These are phyloP conservation scores for Polydrusus tereticollis DNA, from an alignment of 2,888 invertebrate species.

Conservation along the genomic window DNA sequence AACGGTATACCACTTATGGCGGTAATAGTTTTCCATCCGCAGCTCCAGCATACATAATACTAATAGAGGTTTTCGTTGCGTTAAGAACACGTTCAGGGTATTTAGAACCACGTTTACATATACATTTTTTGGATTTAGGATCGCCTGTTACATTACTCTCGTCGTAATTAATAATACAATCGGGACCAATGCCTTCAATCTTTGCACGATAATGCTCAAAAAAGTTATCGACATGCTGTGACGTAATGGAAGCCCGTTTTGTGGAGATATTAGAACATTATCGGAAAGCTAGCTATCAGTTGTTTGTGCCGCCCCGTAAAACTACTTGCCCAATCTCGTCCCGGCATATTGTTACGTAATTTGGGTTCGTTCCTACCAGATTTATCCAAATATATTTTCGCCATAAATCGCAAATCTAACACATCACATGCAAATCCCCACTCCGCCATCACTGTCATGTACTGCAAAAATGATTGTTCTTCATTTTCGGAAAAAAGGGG, in stretches of 20 bases:
- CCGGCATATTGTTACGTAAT: slow-evolving; percentile 34
- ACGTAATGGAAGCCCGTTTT: slow-evolving; percentile 39
- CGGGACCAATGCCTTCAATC: slow-evolving; percentile 41
- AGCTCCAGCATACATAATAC: slow-evolving; percentile 61
- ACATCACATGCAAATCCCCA: slow-evolving; percentile 14
- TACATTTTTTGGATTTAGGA: slow-evolving; percentile 34
- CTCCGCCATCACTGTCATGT: not conserved
- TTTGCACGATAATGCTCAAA: slow-evolving; percentile 48
- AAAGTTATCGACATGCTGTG: slow-evolving; percentile 44
- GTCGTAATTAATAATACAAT: slow-evolving; percentile 20
- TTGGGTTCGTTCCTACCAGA: not conserved
- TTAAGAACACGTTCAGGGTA: slow-evolving; percentile 5
- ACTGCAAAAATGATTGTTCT: slow-evolving; percentile 1
- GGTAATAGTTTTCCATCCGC: slow-evolving; percentile 60
- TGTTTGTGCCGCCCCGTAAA: slow-evolving; percentile 41
- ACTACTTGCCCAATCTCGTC: slow-evolving; percentile 43
- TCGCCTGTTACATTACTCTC: slow-evolving; percentile 5
- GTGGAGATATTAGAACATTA: slow-evolving; percentile 25
- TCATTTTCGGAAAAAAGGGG: not conserved
- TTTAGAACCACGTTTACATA: slow-evolving; percentile 42
- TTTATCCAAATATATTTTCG: slow-evolving; percentile 10
- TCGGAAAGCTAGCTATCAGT: slow-evolving; percentile 32
- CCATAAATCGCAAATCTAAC: slow-evolving; percentile 1
- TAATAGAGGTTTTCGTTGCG: slow-evolving; percentile 49
- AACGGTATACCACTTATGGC: slow-evolving; percentile 40